Base-by-base conservation (phyloP, 2,888 invertebrate genomes). In the Hartigia nigra region DNA sequence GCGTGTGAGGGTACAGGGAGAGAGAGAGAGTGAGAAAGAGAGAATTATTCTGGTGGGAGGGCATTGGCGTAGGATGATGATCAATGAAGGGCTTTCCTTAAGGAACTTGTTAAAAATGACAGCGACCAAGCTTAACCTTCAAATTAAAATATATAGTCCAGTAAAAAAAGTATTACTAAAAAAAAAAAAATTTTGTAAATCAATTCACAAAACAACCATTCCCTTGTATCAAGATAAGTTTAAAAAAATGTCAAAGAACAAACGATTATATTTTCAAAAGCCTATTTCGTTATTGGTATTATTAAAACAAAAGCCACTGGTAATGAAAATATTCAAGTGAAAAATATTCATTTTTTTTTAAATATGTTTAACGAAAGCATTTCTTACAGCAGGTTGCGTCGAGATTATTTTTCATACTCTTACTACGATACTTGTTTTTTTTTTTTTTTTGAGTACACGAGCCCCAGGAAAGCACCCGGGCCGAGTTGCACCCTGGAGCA, bases 31-130 rank as follows among this genome's bases (percentile, higher is more conserved):
- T 35, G 74, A 76, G 79, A 70, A 23, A 75, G 55, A 14, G 77
- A 34, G 35, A 12, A 69, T 5, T 31, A 14, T 14, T 31, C n/a
- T 55, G 72, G 69, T 69, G 72, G 76, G 74, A 69, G 35, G 70
- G 77, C 84, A 84, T 83, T 82, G 77, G 80, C 84, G 82, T 77
- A 75, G 36, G n/a, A 55, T 23, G 55, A 55, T 55, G 23, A 55
- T 55, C 55, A 55, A 9, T 55, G 2, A 55, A 9, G 9, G 23
- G 23, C 23, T 55, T 2, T 9, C 55, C 23, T 23, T 55, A 55
- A 55, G 55, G 23, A 23, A 5, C 55, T 23, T 55, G 23, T 55
- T 55, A 23, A 5, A 5, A 55, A 23, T 5, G 14, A 14, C 9
- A 55, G 2, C 23, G 55, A 23, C 9, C 5, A 55, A 55, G 55